Evolutionary conservation across 2,113 vertebrate species (phyloP), one percentile per base, ranked within the genome.

Genomic region (Hemibagrus wyckioides): DNA sequence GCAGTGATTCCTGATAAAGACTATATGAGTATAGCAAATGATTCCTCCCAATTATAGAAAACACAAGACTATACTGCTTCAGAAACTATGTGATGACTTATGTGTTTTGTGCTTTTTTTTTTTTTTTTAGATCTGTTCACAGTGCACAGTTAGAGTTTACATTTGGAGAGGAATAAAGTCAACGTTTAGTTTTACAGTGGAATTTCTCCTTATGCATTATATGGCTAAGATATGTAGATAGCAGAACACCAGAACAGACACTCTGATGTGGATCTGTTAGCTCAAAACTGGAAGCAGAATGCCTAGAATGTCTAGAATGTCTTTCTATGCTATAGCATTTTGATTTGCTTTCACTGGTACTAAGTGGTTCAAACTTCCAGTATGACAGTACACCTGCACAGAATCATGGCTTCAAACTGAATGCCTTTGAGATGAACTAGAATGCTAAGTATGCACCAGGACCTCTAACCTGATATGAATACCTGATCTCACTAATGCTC

Each of bases 1-100:
- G 50, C 48, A 80, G n/a, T 89, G 87, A 87, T 88, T 33, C 7
- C 15, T 82, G 21, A 87, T 13, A 21, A 11, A 10, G 71, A 79
- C 14, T 48, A 56, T 59, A 44, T 30, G 6, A 75, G 19, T 33
- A 80, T 65, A 80, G 39, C 28, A 71, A 48, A 13, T 75, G 2
- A 33, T 39, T 23, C 39, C 63, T 48, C 21, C 30, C 65, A n/a
- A 33, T 57, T 80, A 67, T 52, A 23, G 11, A 67, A 80, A 54
- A 10, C 21, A 21, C n/a, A 10, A 52, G 21, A 36, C 50, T 48
- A 6, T 7, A 6, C 33, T 65, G 17, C 9, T 76, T 48, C 13
- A 33, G n/a, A 15, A 3, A 56, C 5, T 56, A 48, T 52, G 19
- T 63, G 44, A 36, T 7, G 5, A 5, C 15, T 4, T 48, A 48